phyloP scores from a whole-genome alignment of 2,113 vertebrate species.

The Myodes glareolus region DNA sequence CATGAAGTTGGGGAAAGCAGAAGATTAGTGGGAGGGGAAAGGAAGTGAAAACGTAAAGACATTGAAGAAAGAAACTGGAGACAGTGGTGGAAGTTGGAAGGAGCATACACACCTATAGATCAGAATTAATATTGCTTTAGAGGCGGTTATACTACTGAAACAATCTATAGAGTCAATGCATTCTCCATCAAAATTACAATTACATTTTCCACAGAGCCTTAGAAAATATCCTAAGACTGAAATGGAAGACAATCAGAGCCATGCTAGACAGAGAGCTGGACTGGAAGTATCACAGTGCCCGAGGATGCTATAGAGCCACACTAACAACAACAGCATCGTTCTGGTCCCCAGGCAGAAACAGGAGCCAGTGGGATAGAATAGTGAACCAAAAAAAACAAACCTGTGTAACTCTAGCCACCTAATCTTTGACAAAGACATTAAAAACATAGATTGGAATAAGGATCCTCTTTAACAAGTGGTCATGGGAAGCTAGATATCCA shows the following conservation, averaged over 20 bases:
- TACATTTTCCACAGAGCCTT: neutral
- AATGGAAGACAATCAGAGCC: neutral
- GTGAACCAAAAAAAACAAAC: neutral
- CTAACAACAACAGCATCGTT: neutral
- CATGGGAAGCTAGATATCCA: neutral
- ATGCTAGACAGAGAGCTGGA: neutral
- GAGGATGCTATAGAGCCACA: neutral
- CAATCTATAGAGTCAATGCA: neutral
- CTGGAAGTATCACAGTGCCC: neutral
- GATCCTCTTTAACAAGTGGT: neutral
- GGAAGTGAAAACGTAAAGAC: neutral
- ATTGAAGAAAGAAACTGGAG: neutral
- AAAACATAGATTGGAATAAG: neutral
- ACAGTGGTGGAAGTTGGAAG: fast-evolving
- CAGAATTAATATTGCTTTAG: neutral
- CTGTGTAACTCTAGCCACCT: neutral
- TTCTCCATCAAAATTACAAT: neutral
- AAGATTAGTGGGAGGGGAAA: neutral
- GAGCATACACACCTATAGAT: neutral
- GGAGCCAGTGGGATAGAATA: neutral
- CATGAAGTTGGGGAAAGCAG: neutral
- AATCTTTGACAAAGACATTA: neutral
- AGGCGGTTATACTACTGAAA: neutral
- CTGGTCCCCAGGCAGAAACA: no score
- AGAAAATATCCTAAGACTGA: neutral